These are phyloP conservation scores for Petrosia ficiformis DNA, from an alignment of 37 sponge, comb jelly and placozoan species.

Conservation along the genomic window DNA sequence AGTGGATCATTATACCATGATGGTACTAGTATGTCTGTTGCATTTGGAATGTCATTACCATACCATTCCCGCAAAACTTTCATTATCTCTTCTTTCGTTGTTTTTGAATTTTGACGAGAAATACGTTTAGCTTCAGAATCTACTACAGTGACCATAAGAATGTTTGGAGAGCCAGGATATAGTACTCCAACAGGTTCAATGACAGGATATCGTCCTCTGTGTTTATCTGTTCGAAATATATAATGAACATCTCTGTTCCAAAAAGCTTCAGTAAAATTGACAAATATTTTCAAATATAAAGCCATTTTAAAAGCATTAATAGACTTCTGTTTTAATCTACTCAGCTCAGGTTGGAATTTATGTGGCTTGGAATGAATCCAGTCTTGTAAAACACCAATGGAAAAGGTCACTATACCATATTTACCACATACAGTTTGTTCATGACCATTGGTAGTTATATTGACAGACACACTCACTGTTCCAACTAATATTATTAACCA, in stretches of 20 bases:
- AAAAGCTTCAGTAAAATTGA: conserved; percentile 16
- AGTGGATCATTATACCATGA: conserved; percentile 50
- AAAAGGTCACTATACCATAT: conserved; percentile 11
- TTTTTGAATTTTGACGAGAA: not conserved
- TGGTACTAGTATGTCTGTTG: conserved; percentile 30
- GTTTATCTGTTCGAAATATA: not conserved
- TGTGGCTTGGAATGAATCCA: too few species aligned
- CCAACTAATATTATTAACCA: conserved; percentile 34
- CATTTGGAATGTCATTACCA: conserved; percentile 11
- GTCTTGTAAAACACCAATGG: not conserved
- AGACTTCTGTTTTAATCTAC: conserved; percentile 12
- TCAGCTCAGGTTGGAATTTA: conserved; percentile 29
- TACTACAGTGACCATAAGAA: conserved; percentile 5
- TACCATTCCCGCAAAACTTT: too few species aligned
- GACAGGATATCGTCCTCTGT: conserved; percentile 26
- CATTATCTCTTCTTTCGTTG: too few species aligned
- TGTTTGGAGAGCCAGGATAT: not conserved
- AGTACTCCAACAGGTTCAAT: conserved; percentile 23
- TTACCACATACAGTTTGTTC: not conserved
- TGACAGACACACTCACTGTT: conserved; percentile 64
- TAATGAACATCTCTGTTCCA: conserved; percentile 21
- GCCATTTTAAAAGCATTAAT: conserved; percentile 11
- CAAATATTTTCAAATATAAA: conserved; percentile 22
- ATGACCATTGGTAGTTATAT: not conserved
- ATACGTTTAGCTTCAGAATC: conserved; percentile 5